phyloP scores from a whole-genome alignment of 1,140 invertebrate genomes.

The Metopolophium dirhodum region DNA sequence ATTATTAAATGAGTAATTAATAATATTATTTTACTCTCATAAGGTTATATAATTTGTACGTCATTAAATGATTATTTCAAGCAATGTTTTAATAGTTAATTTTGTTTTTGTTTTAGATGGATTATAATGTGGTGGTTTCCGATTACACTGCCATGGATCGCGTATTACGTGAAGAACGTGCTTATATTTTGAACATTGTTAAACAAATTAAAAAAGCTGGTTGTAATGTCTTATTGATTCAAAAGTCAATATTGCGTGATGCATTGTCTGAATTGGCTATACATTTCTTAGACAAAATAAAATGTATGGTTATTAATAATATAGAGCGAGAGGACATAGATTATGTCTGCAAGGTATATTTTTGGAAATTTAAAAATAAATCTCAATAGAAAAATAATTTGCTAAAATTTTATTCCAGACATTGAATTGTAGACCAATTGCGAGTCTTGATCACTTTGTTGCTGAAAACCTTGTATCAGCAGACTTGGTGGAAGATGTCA shows the following conservation, averaged over 20 bases:
- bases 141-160: slow-evolving; percentile 99
- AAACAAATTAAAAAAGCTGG: slow-evolving; percentile 99
- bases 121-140: slow-evolving; percentile 96
- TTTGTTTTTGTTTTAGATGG: slow-evolving; percentile 79
- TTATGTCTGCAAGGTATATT: slow-evolving; percentile 86
- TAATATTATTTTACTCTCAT: neutral
- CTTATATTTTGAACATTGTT: slow-evolving; percentile 98
- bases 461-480: slow-evolving; percentile 90
- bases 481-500: slow-evolving; percentile 94
- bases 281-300: slow-evolving; percentile 99
- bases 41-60: neutral
- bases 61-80: neutral
- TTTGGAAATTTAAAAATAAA: neutral
- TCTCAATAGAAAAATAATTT: neutral
- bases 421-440: slow-evolving; percentile 92
- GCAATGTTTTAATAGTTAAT: neutral
- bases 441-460: slow-evolving; percentile 96
- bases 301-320: slow-evolving; percentile 98
- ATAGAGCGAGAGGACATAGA: slow-evolving; percentile 98
- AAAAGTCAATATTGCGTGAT: slow-evolving; percentile 98
- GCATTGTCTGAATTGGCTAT: slow-evolving; percentile 95
- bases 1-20: neutral
- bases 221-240: slow-evolving; percentile 96
- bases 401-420: slow-evolving; percentile 67
- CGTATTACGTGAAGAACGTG: slow-evolving; percentile 96